Conservation (phyloP, 53 echinoderm and acorn worm species). For the Crossaster papposus region DNA sequence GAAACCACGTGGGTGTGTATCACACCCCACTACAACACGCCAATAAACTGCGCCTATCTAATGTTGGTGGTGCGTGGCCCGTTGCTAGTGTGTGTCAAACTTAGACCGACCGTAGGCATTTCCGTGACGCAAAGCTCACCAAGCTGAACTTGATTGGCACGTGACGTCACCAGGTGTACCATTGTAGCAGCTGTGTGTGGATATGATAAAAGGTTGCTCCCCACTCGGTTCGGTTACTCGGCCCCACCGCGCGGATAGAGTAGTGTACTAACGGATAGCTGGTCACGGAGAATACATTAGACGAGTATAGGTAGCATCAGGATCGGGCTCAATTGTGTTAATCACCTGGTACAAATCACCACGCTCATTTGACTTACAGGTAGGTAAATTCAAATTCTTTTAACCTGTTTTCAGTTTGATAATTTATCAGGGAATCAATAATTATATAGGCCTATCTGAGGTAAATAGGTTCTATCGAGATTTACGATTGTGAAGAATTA, state of each 20-base stretch:
- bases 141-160: slow-evolving; percentile 3
- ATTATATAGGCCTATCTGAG: no score
- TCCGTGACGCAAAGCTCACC: neutral
- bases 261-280: neutral
- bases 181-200: neutral
- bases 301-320: neutral
- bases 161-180: slow-evolving; percentile 4
- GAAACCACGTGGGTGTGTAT: no score
- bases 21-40: neutral
- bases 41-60: no score
- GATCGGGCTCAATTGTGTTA: neutral
- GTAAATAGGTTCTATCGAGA: no score
- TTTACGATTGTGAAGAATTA: no score
- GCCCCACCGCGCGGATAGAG: neutral
- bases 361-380: neutral
- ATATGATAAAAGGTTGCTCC: neutral
- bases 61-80: no score
- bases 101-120: neutral
- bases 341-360: no score
- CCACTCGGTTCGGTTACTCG: neutral
- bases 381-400: neutral
- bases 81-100: neutral
- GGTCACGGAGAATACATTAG: neutral
- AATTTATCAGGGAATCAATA: no score
- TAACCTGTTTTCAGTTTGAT: no score